Conservation (phyloP, 2,888 invertebrate species). For the Ornithoptera alexandrae region DNA sequence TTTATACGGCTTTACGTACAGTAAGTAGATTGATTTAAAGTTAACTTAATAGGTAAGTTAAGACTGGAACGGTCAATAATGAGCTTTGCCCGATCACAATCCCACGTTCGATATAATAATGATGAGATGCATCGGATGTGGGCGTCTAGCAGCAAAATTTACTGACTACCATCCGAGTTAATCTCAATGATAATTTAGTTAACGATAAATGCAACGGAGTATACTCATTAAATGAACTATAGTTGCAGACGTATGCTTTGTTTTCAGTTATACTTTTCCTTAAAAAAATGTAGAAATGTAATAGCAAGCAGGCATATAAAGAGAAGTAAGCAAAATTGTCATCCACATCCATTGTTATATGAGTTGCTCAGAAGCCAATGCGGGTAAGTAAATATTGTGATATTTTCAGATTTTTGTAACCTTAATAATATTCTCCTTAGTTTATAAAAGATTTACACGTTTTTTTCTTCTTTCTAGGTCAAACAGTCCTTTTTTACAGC, state of each 20-base stretch:
- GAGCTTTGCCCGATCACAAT: constrained; percentile 4
- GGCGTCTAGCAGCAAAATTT: constrained; percentile 18
- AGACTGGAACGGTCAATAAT: constrained; percentile 4
- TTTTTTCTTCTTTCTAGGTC: no score
- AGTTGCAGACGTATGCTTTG: neutral
- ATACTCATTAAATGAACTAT: constrained; percentile 5
- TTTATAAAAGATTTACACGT: no score
- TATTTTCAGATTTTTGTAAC: no score
- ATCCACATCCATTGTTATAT: no score
- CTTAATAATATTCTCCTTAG: no score
- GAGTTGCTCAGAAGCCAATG: no score
- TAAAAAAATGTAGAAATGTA: no score
- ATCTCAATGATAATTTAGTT: constrained; percentile 19
- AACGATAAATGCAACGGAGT: constrained; percentile 8
- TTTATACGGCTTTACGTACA: no score
- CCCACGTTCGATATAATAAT: constrained; percentile 17
- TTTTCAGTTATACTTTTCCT: neutral
- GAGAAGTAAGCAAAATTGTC: no score
- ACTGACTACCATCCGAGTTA: constrained; percentile 7
- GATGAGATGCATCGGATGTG: constrained; percentile 24
- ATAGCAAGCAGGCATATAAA: no score
- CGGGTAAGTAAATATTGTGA: no score
- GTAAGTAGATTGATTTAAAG: neutral
- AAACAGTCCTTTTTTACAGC: no score
- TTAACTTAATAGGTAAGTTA: neutral